Conservation (phyloP, 1,140 invertebrate genomes). For the Aphaenogaster floridana region DNA sequence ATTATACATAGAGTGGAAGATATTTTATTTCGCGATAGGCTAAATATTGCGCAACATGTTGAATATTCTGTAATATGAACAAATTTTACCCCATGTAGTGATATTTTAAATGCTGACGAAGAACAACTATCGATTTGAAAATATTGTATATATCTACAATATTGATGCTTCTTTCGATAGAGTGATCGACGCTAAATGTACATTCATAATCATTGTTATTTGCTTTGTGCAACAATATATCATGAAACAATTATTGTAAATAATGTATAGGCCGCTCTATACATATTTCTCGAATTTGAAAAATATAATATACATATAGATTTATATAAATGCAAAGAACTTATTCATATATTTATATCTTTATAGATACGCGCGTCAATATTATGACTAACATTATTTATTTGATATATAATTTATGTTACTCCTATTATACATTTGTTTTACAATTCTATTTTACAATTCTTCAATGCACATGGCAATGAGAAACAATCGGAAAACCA, state of each 20-base stretch:
- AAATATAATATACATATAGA: conserved; percentile 48
- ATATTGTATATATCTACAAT: conserved; percentile 25
- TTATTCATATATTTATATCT: conserved; percentile 51
- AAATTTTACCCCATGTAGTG: conserved; percentile 20
- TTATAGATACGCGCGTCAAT: conserved; percentile 21
- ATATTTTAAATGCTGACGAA: conserved; percentile 33
- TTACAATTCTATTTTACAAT: conserved; percentile 37
- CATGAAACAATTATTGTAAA: conserved; percentile 66
- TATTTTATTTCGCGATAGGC: not conserved
- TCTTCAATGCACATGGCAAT: not conserved
- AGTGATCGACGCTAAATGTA: conserved; percentile 21
- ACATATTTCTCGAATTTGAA: conserved; percentile 24
- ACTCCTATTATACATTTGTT: conserved; percentile 29
- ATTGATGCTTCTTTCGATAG: conserved; percentile 1
- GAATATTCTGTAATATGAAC: conserved; percentile 15
- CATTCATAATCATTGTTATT: conserved; percentile 24
- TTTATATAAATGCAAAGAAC: conserved; percentile 42
- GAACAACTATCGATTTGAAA: not conserved
- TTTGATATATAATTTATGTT: conserved; percentile 52
- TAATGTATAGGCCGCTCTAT: conserved; percentile 59
- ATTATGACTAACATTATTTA: conserved; percentile 58
- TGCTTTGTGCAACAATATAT: conserved; percentile 36
- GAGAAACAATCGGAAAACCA: conserved; percentile 9
- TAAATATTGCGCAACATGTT: conserved; percentile 11
- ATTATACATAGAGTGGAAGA: conserved; percentile 14